Evolutionary conservation across 2,797 vertebrate species (phyloP).

Genomic region (Esox lucius): DNA sequence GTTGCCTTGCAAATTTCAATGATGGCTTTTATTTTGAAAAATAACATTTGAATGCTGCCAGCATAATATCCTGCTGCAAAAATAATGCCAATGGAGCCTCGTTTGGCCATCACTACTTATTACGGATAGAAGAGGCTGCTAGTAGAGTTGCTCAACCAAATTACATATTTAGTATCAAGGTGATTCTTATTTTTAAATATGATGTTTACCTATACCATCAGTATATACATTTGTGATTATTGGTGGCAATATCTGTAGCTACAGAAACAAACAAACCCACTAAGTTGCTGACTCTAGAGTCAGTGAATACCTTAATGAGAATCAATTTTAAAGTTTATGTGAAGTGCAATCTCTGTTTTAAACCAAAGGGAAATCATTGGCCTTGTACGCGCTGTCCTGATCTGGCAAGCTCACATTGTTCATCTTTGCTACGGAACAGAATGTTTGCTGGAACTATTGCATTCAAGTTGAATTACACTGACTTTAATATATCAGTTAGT

Average conservation of each 20-base stretch:
- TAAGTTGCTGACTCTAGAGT: background rate
- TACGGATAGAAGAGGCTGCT: background rate
- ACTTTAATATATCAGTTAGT: background rate
- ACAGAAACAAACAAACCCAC: background rate
- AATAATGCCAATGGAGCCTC: no score
- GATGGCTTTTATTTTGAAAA: no score
- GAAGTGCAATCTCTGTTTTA: background rate
- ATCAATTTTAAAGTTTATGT: background rate
- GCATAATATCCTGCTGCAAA: no score
- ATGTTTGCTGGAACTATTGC: no score
- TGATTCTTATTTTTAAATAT: background rate
- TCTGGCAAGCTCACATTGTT: no score
- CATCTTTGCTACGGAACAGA: no score
- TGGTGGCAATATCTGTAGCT: background rate
- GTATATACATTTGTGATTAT: background rate
- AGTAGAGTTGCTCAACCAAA: background rate
- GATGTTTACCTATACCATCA: background rate
- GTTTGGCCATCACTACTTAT: no score
- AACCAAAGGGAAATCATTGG: background rate
- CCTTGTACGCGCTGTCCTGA: no score
- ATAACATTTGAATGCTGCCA: no score
- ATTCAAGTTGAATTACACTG: background rate
- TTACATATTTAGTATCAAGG: background rate
- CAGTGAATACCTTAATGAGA: background rate
- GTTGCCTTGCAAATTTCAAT: no score